These are phyloP conservation scores for Leptinotarsa rubiginosa DNA, from an alignment of 2,888 invertebrate species.

Conservation along the genomic window DNA sequence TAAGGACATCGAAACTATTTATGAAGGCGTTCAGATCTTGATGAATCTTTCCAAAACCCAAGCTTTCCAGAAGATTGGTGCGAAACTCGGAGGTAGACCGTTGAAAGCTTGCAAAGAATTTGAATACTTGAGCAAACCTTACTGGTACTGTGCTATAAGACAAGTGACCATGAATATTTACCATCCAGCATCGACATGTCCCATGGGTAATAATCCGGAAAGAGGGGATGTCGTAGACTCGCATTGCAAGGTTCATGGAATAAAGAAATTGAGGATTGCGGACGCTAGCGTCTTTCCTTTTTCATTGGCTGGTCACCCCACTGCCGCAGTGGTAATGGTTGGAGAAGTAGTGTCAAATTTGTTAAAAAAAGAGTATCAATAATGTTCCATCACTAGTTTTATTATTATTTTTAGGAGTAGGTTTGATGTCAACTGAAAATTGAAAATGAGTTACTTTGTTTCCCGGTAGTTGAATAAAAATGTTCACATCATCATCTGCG, in stretches of 20 bases:
- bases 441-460: too few species aligned
- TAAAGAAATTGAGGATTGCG: slow-evolving; percentile 71
- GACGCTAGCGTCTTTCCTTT: slow-evolving; percentile 76
- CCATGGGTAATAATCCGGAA: slow-evolving; percentile 74
- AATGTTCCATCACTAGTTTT: not conserved
- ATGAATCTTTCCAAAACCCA: slow-evolving; percentile 66
- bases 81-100: slow-evolving; percentile 55
- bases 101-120: slow-evolving; percentile 64
- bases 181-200: slow-evolving; percentile 39
- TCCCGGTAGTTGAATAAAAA: too few species aligned
- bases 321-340: slow-evolving; percentile 76
- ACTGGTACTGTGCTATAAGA: slow-evolving; percentile 74
- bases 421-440: too few species aligned
- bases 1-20: slow-evolving; percentile 68
- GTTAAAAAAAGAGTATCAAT: slow-evolving; percentile 41
- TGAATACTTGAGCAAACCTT: slow-evolving; percentile 71
- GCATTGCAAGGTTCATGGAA: slow-evolving; percentile 71
- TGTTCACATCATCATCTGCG: too few species aligned
- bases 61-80: slow-evolving; percentile 68
- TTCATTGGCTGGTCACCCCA: slow-evolving; percentile 75
- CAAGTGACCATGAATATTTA: slow-evolving; percentile 36
- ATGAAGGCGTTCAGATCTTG: slow-evolving; percentile 67
- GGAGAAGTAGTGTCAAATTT: slow-evolving; percentile 76
- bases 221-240: slow-evolving; percentile 74
- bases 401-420: too few species aligned